Base-by-base conservation (phyloP, 2,113 vertebrate genomes). In the Pyrgilauda ruficollis region DNA sequence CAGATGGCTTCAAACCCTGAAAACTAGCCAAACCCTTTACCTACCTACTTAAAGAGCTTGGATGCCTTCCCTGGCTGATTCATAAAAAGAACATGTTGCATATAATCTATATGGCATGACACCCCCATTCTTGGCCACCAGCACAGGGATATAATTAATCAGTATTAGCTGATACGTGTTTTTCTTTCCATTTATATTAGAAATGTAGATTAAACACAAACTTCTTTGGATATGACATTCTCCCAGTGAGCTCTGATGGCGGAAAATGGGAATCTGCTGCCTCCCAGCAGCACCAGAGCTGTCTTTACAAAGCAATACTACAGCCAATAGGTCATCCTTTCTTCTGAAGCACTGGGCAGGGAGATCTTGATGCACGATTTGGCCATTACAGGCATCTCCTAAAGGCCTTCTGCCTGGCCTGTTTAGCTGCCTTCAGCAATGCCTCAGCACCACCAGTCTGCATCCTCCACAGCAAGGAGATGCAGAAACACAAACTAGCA, bases 1-100 rank as follows among this genome's bases (percentile, higher is more conserved):
- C 97, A 97, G 94, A 94, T 98, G 98, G 96, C 97, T 96, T 86
- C 73, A 73, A 93, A 97, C 91, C 86, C 43, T 73, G 43, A 70
- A 88, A 80, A 77, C 87, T 53, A 83, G 96, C 97, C 97, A 98
- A 97, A 52, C 53, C 39, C 46, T 94, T 97, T 95, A 97, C 96
- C 97, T 97, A 96, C 95, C 97, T 98, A 97, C 90, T 95, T 88
- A 88, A 90, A 94, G 74, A 83, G 76, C 39, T 39, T 91, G 59
- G 84, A 94, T 76, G 73, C 52, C 37, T 93, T 94, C 91, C 69
- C 79, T 80, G 75, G 56, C n/a, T 84, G 80, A 93, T 94, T 96
- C 91, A 92, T 80, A 74, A 96, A 84, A 92, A 86, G 58, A 89
- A 58, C 49, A 69, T 39, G 16, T 33, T 91, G 37, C 53, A 53